These are phyloP conservation scores for Meghimatium bilineatum DNA, from an alignment of 2,888 invertebrate genomes.

Conservation along the genomic window DNA sequence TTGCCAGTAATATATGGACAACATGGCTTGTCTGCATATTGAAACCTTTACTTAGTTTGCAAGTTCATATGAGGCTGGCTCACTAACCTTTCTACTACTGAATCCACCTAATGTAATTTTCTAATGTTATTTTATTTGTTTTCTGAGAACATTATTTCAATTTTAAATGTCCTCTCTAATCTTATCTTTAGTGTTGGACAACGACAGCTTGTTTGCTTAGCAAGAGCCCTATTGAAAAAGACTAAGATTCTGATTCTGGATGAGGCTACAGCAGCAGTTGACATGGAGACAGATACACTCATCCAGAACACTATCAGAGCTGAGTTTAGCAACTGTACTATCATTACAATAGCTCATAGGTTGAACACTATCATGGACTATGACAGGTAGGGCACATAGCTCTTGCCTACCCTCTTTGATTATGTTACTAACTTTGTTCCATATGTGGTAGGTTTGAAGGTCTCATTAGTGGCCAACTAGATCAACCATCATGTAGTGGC, in stretches of 20 bases:
- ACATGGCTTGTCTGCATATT: too few relatives aligned
- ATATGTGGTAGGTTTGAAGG: too few relatives aligned
- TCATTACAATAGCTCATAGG: constrained; percentile 42
- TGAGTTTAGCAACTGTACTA: constrained; percentile 37
- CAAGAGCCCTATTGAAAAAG: constrained; percentile 43
- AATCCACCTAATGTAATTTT: too few relatives aligned
- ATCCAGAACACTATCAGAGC: constrained; percentile 43
- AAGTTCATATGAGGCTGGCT: too few relatives aligned
- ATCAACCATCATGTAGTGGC: too few relatives aligned
- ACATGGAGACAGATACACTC: constrained; percentile 42
- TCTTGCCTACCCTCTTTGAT: background rate
- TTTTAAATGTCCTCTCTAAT: background rate
- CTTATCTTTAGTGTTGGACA: constrained; percentile 36
- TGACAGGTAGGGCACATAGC: constrained; percentile 24
- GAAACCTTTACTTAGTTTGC: too few relatives aligned
- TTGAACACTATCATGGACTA: constrained; percentile 48
- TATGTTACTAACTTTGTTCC: too few relatives aligned
- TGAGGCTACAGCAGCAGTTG: constrained; percentile 43
- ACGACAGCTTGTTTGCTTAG: constrained; percentile 41
- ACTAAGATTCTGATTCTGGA: constrained; percentile 45
- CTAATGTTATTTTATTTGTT: too few relatives aligned
- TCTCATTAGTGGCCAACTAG: too few relatives aligned
- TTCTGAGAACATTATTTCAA: too few relatives aligned
- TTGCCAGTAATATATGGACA: too few relatives aligned
- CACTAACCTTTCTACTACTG: too few relatives aligned